Percentiles rank a stretch among this genome's conserved stretches.
These are phyloP conservation scores for Sipha maydis DNA, from an alignment of 2,888 invertebrate genomes.

Conservation along the genomic window DNA sequence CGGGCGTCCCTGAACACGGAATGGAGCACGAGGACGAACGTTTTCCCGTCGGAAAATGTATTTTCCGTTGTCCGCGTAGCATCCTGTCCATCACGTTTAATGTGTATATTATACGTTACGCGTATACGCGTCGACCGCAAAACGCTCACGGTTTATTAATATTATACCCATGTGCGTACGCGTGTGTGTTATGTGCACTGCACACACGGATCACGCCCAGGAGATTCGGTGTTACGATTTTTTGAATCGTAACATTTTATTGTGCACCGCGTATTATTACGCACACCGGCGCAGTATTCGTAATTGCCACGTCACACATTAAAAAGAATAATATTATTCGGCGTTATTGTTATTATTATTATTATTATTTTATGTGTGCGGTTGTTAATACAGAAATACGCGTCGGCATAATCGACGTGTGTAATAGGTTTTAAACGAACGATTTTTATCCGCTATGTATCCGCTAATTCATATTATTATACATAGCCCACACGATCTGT, in stretches of 20 bases:
- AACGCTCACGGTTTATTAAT: not conserved
- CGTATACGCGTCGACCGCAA: not conserved
- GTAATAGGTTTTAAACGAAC: not conserved
- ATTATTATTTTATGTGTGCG: not conserved
- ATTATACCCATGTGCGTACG: not conserved
- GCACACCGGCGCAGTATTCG: not conserved
- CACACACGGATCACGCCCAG: slow-evolving; percentile 33
- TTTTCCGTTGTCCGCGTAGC: not conserved
- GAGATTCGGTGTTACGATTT: slow-evolving; percentile 50
- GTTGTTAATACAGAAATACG: slow-evolving; percentile 38
- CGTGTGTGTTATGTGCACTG: not conserved
- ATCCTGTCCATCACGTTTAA: not conserved
- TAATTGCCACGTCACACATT: slow-evolving; percentile 7
- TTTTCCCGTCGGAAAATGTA: too few relatives aligned
- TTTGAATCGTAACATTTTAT: slow-evolving; percentile 9
- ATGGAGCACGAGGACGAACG: too few relatives aligned
- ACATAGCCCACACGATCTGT: not conserved
- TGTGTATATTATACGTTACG: not conserved
- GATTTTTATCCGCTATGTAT: not conserved
- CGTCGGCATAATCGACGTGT: slow-evolving; percentile 18
- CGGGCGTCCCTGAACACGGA: too few relatives aligned
- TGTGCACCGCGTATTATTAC: not conserved
- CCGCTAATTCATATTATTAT: not conserved
- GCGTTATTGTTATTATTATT: not conserved
- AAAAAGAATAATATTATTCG: slow-evolving; percentile 7